Evolutionary conservation across 37 sponge, comb jelly and placozoan species (phyloP).

Genomic region (Theonella swinhoei): DNA sequence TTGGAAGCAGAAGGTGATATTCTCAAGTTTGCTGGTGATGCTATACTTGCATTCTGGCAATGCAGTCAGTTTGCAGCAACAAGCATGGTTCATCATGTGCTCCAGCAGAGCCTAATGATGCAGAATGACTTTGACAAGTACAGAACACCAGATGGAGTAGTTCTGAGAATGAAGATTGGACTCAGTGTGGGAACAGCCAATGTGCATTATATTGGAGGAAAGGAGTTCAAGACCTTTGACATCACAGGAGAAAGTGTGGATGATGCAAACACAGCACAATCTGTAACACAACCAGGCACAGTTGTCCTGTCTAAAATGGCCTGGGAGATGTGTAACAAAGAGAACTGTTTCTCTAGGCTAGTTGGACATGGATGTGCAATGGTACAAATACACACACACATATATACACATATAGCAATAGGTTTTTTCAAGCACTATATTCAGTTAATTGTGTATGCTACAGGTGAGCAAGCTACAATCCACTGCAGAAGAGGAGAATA

Average conservation of each 20-base stretch:
- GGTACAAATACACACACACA: not conserved
- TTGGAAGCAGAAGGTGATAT: constrained; percentile 86
- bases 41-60: constrained; percentile 86
- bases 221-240: constrained; percentile 66
- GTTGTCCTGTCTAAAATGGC: constrained; percentile 81
- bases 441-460: too few relatives aligned
- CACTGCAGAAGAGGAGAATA: not conserved
- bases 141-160: constrained; percentile 55
- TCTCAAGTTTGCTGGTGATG: constrained; percentile 97
- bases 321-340: constrained; percentile 76
- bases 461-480: constrained; percentile 22
- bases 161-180: constrained; percentile 77
- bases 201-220: constrained; percentile 71
- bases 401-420: not conserved
- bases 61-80: constrained; percentile 61
- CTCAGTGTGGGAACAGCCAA: constrained; percentile 73
- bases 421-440: not conserved
- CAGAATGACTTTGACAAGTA: constrained; percentile 83
- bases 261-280: constrained; percentile 86
- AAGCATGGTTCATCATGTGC: constrained; percentile 48
- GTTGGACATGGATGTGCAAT: constrained; percentile 14
- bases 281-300: constrained; percentile 61
- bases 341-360: constrained; percentile 19
- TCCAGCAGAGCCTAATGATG: constrained; percentile 67
- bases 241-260: constrained; percentile 85